A percentile compares a stretch with the other conserved stretches of the same genome.
These are phyloP conservation scores for Sycophila sp. DNA, from an alignment of 1,140 invertebrate genomes.

Conservation along the genomic window DNA sequence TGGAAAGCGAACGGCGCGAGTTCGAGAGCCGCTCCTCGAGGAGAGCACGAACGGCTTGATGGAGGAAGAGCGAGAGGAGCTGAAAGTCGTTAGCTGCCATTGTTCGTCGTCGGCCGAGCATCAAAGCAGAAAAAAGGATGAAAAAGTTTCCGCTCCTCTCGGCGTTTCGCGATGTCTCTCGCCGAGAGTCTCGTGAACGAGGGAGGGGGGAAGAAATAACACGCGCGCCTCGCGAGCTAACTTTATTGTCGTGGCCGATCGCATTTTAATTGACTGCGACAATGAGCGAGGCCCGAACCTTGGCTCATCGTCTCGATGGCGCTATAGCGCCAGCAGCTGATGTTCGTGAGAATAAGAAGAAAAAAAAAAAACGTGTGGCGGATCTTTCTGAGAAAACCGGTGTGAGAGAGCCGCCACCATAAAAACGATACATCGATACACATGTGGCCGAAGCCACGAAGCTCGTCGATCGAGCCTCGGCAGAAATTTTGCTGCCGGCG, in stretches of 20 bases:
- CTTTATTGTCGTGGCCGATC: conserved; percentile 24
- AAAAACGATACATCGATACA: background rate
- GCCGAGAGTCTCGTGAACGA: background rate
- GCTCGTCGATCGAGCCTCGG: background rate
- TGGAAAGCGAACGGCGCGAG: conserved; percentile 52
- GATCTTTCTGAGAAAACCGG: no score
- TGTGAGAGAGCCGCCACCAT: background rate
- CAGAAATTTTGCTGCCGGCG: no score
- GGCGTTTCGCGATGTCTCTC: conserved; percentile 2
- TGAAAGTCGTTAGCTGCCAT: conserved; percentile 49
- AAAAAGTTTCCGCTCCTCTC: conserved; percentile 23
- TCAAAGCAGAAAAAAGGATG: conserved; percentile 25
- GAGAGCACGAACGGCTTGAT: no score
- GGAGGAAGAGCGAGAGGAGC: conserved; percentile 28
- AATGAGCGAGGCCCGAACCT: background rate
- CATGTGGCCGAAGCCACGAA: background rate
- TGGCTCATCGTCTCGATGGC: background rate
- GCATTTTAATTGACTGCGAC: conserved; percentile 26
- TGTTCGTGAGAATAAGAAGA: conserved; percentile 5
- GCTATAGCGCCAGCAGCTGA: background rate
- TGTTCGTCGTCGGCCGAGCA: conserved; percentile 40
- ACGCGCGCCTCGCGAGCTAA: background rate
- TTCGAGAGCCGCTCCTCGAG: conserved; percentile 23
- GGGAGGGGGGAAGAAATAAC: background rate
- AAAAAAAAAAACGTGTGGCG: background rate